Evolutionary conservation across 2,113 vertebrate species (phyloP).

Genomic region (Lynx canadensis): DNA sequence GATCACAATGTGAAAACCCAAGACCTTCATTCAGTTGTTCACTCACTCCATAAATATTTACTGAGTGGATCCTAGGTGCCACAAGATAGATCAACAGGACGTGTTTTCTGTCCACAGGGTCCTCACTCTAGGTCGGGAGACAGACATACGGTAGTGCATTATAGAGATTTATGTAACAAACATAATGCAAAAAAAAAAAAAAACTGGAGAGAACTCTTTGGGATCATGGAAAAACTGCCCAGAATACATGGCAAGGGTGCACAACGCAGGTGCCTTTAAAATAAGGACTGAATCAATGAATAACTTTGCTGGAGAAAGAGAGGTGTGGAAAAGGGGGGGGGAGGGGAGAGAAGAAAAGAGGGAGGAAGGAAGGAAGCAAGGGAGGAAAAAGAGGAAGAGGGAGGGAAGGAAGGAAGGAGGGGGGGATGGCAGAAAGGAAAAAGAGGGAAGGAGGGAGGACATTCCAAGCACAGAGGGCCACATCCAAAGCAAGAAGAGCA

Average conservation of each 20-base stretch:
- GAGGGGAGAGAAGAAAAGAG: fast-evolving
- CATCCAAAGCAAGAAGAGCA: not conserved
- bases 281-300: not conserved
- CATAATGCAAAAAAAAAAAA: not conserved
- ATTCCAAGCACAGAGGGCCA: not conserved
- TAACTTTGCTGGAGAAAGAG: not conserved
- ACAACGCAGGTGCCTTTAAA: not conserved
- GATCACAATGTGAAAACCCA: not conserved
- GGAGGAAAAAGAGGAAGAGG: no score
- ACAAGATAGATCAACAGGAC: not conserved
- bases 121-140: not conserved
- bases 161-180: not conserved
- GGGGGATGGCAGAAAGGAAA: no score
- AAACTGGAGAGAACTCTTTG: not conserved
- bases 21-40: not conserved
- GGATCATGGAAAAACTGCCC: not conserved
- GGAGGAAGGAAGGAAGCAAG: no score
- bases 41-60: not conserved
- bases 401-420: fast-evolving
- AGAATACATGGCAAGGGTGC: not conserved
- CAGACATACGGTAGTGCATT: not conserved
- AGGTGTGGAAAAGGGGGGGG: not conserved
- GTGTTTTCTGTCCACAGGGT: not conserved
- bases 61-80: not conserved
- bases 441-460: not conserved